Conservation (phyloP, 2,888 invertebrate genomes). For the Mesorhabditis spiculigera region DNA sequence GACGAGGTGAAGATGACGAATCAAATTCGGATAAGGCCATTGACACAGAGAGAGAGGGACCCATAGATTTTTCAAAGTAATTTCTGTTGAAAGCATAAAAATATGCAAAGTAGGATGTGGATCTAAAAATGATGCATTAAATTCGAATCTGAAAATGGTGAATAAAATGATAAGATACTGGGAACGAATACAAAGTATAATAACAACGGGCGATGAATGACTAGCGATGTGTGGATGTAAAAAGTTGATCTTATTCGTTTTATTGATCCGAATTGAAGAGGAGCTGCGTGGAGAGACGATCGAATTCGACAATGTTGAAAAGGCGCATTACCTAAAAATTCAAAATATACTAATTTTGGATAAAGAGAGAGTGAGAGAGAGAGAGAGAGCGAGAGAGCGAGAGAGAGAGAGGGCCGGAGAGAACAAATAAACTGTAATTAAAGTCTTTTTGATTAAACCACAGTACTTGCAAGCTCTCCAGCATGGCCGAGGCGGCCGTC, state of each 20-base stretch:
- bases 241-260: background rate
- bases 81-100: no score
- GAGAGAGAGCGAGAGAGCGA: background rate
- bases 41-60: no score
- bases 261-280: constrained; percentile 42
- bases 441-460: background rate
- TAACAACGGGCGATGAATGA: no score
- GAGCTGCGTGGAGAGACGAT: constrained; percentile 52
- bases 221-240: no score
- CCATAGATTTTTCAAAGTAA: no score
- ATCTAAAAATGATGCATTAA: no score
- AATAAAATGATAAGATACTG: no score
- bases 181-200: no score
- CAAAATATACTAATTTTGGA: background rate
- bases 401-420: background rate
- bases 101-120: no score
- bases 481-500: constrained; percentile 45
- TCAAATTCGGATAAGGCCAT: no score
- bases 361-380: background rate
- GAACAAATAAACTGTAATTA: background rate
- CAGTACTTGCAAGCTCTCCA: constrained; percentile 44
- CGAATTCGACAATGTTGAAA: constrained; percentile 54
- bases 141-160: no score
- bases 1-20: no score
- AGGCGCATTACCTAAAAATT: constrained; percentile 48